These are phyloP conservation scores for Trachurus trachurus DNA, from an alignment of 2,797 vertebrate species.

Conservation along the genomic window DNA sequence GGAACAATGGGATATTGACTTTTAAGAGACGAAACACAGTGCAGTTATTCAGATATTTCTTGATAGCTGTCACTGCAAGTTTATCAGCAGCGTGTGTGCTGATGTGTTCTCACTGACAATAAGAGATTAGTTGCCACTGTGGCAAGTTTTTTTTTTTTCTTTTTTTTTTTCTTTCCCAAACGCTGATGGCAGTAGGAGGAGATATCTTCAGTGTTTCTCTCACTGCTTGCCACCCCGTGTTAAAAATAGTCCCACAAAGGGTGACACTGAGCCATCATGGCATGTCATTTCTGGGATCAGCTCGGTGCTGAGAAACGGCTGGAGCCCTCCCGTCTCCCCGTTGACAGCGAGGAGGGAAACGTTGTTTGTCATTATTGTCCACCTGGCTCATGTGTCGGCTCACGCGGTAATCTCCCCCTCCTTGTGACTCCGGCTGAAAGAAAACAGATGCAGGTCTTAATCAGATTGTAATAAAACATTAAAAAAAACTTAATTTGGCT, in stretches of 20 bases:
- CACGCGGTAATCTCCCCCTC: not conserved
- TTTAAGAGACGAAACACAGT: not conserved
- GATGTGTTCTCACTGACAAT: conserved; percentile 62
- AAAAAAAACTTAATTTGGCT: not conserved
- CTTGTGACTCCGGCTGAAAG: conserved; percentile 5
- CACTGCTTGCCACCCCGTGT: conserved; percentile 33
- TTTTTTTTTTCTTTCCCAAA: conserved; percentile 14
- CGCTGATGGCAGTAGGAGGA: conserved; percentile 39
- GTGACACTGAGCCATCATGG: conserved; percentile 67
- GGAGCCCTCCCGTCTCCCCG: conserved; percentile 27
- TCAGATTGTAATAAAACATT: conserved; percentile 4
- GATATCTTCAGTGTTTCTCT: conserved; percentile 44
- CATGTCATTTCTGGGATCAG: conserved; percentile 54
- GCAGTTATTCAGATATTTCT: conserved; percentile 41
- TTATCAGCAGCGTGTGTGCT: conserved; percentile 47
- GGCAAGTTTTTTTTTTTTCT: conserved; percentile 13
- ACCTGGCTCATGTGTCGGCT: conserved; percentile 7
- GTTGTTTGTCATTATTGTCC: conserved; percentile 30
- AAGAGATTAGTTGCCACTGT: conserved; percentile 47
- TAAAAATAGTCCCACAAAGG: conserved; percentile 63
- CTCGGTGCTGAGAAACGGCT: conserved; percentile 35
- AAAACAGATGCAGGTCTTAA: not conserved
- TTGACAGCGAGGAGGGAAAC: conserved; percentile 9
- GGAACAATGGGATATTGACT: conserved; percentile 6
- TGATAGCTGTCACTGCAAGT: conserved; percentile 57